Percentiles rank a stretch among this genome's conserved stretches.
phyloP scores from a whole-genome alignment of 2,113 vertebrate genomes.

The Gambusia holbrooki region DNA sequence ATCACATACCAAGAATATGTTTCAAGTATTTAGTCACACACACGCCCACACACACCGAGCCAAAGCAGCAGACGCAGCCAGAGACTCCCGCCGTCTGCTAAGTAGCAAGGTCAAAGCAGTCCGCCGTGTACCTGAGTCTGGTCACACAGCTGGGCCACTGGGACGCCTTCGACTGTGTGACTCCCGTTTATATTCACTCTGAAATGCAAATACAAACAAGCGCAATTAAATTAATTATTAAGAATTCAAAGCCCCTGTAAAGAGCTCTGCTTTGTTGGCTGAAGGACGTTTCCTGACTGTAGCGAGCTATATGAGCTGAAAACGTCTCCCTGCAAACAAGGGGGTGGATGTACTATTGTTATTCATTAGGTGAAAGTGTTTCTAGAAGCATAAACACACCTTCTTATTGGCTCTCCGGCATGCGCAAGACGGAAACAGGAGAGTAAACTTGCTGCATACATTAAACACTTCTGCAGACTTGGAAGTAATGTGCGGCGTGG shows the following conservation, averaged over 20 bases:
- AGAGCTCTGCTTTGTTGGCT: slow-evolving; percentile 9
- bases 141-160: slow-evolving; percentile 52
- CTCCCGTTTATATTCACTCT: slow-evolving; percentile 12
- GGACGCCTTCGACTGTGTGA: slow-evolving; percentile 42
- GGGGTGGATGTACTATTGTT: neutral
- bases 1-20: neutral
- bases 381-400: neutral
- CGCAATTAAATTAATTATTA: slow-evolving; percentile 29
- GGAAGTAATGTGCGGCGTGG: neutral
- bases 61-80: neutral
- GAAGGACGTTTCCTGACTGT: slow-evolving; percentile 12
- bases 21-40: neutral
- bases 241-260: neutral
- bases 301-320: neutral
- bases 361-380: neutral
- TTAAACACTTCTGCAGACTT: slow-evolving; percentile 13
- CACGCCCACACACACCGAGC: neutral
- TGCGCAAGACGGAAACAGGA: slow-evolving; percentile 14
- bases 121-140: slow-evolving; percentile 31
- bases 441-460: slow-evolving; percentile 1
- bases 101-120: slow-evolving; percentile 55
- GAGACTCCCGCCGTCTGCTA: slow-evolving; percentile 8
- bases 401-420: slow-evolving; percentile 19
- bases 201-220: neutral
- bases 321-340: neutral